Percentiles rank a stretch among this genome's conserved stretches.
These are phyloP conservation scores for Alcis repandata DNA, from an alignment of 2,888 invertebrate species.

Conservation along the genomic window DNA sequence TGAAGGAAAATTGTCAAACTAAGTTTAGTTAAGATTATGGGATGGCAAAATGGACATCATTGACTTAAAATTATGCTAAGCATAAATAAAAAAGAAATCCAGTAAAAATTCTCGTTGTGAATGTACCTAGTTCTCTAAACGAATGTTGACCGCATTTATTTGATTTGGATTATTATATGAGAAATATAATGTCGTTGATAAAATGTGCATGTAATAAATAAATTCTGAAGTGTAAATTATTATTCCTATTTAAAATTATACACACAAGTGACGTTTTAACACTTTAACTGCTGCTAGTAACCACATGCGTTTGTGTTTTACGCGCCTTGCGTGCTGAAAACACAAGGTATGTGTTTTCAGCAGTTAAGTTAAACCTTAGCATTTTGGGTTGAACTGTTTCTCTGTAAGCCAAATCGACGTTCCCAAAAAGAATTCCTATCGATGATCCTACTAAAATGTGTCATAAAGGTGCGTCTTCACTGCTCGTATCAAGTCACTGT, in stretches of 20 bases:
- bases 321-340: no score
- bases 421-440: constrained; percentile 10
- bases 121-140: constrained; percentile 34
- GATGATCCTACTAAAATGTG: constrained; percentile 9
- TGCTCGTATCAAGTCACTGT: constrained; percentile 4
- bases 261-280: no score
- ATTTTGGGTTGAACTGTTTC: constrained; percentile 2
- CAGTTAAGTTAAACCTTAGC: not conserved
- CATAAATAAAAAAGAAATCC: constrained; percentile 26
- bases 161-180: constrained; percentile 15
- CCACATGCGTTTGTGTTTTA: no score
- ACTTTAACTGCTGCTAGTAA: no score
- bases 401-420: constrained; percentile 13
- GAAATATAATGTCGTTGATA: constrained; percentile 11
- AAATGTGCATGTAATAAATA: constrained; percentile 1
- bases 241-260: constrained; percentile 4
- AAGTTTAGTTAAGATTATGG: no score
- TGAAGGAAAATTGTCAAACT: no score
- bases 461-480: constrained; percentile 15
- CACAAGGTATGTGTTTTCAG: no score
- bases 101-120: constrained; percentile 27
- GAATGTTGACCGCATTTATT: constrained; percentile 30
- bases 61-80: constrained; percentile 26
- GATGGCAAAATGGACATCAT: no score
- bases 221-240: not conserved